Conservation (phyloP, 2,113 vertebrate genomes). For the Paradoxurus hermaphroditus region DNA sequence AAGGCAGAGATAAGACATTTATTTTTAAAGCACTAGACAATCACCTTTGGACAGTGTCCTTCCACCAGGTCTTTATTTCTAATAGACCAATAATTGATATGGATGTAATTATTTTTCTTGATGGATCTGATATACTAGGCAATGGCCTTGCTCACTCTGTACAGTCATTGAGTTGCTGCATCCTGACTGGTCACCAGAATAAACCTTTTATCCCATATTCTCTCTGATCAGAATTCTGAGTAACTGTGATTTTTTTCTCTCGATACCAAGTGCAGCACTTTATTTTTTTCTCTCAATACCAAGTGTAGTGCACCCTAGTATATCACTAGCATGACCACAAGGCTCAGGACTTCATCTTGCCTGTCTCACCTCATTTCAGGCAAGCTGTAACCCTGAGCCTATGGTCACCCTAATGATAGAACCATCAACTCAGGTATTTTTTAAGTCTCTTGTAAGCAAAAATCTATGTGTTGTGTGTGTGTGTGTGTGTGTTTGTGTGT, state of each 20-base stretch:
- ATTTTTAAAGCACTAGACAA: slow-evolving; percentile 69
- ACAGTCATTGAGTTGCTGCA: neutral
- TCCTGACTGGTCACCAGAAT: slow-evolving; percentile 49
- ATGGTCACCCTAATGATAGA: neutral
- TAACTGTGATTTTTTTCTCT: neutral
- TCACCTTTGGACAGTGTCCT: slow-evolving; percentile 68
- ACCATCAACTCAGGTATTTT: neutral
- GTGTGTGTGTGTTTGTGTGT: neutral
- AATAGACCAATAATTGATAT: slow-evolving; percentile 73
- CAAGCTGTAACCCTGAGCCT: neutral
- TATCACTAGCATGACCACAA: neutral
- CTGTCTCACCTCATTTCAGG: neutral
- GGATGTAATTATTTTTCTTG: slow-evolving; percentile 78
- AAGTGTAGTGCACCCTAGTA: neutral
- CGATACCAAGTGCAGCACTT: neutral
- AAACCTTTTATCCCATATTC: slow-evolving; percentile 60
- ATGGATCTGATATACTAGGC: slow-evolving; percentile 60
- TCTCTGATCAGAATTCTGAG: slow-evolving; percentile 47
- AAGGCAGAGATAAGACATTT: slow-evolving; percentile 73
- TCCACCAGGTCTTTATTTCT: slow-evolving; percentile 74
- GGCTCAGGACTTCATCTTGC: slow-evolving; percentile 8
- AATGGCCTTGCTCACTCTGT: slow-evolving; percentile 55
- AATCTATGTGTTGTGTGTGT: neutral
- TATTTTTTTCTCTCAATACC: neutral
- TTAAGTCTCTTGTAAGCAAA: neutral